Conservation (phyloP, 1,140 invertebrate species). For the Lasioglossum albipes region DNA sequence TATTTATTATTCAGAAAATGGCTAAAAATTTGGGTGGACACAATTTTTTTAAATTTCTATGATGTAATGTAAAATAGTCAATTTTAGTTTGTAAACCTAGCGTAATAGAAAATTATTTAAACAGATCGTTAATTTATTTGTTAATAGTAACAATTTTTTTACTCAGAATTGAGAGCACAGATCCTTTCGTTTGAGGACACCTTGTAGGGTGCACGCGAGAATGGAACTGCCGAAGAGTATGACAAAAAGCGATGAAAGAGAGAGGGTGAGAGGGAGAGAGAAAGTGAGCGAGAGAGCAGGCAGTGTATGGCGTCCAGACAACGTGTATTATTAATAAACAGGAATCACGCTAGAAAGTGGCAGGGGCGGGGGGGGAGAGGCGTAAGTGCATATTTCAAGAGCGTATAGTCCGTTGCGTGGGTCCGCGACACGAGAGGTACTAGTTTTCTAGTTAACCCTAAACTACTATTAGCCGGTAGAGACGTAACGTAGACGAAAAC, state of each 20-base stretch:
- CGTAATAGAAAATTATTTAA: too few relatives aligned
- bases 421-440: conserved; percentile 50
- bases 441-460: conserved; percentile 60
- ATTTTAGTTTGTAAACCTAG: too few relatives aligned
- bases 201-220: background rate
- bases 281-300: conserved; percentile 5
- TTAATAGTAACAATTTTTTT: background rate
- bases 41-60: too few relatives aligned
- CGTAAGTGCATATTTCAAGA: conserved; percentile 29
- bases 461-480: conserved; percentile 61
- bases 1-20: too few relatives aligned
- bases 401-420: conserved; percentile 55
- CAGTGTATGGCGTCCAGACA: conserved; percentile 63
- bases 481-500: conserved; percentile 53
- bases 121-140: too few relatives aligned
- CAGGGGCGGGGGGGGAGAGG: conserved; percentile 21
- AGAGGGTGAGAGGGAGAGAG: too few relatives aligned
- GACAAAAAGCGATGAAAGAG: background rate
- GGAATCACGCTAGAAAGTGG: conserved; percentile 33
- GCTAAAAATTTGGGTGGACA: too few relatives aligned
- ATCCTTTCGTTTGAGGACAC: background rate
- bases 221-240: background rate
- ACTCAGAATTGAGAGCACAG: background rate
- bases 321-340: conserved; percentile 70
- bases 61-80: too few relatives aligned